A percentile compares a stretch with the other conserved stretches of the same genome.
Evolutionary conservation across 2,888 invertebrate species (phyloP).

Genomic region (Griposia aprilina): DNA sequence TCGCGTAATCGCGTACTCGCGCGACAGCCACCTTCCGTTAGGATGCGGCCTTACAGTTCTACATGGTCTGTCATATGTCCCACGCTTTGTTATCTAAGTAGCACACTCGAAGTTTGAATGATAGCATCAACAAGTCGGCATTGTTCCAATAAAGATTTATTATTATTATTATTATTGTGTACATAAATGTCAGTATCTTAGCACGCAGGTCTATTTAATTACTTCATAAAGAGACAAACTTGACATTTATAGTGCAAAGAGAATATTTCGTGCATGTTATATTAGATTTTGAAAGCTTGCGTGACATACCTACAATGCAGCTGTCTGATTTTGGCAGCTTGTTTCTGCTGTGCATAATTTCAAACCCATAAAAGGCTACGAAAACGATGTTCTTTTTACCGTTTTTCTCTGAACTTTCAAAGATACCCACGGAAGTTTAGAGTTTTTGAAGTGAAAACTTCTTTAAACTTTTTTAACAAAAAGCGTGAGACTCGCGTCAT

Average conservation of each 20-base stretch:
- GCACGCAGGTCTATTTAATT: constrained; percentile 44
- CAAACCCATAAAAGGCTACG: neutral
- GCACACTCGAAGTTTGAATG: constrained; percentile 52
- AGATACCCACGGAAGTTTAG: neutral
- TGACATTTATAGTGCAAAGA: constrained; percentile 49
- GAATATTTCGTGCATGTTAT: constrained; percentile 12
- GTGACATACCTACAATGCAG: constrained; percentile 14
- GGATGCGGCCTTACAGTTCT: neutral
- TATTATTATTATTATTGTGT: no score
- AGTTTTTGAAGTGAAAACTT: no score
- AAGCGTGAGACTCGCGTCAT: no score
- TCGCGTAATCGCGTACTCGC: no score
- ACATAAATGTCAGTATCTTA: constrained; percentile 61
- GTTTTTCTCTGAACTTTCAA: neutral
- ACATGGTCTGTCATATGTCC: constrained; percentile 37
- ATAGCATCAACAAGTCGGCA: constrained; percentile 56
- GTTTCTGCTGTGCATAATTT: neutral
- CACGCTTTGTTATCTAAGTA: constrained; percentile 57
- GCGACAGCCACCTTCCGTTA: neutral
- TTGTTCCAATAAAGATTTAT: neutral
- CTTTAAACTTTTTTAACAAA: no score
- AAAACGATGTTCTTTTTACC: neutral
- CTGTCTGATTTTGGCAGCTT: neutral
- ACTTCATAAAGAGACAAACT: constrained; percentile 40
- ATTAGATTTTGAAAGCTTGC: constrained; percentile 12